Evolutionary conservation across 2,113 vertebrate species (phyloP), one percentile per base, ranked within the genome.

Genomic region (Numida meleagris): DNA sequence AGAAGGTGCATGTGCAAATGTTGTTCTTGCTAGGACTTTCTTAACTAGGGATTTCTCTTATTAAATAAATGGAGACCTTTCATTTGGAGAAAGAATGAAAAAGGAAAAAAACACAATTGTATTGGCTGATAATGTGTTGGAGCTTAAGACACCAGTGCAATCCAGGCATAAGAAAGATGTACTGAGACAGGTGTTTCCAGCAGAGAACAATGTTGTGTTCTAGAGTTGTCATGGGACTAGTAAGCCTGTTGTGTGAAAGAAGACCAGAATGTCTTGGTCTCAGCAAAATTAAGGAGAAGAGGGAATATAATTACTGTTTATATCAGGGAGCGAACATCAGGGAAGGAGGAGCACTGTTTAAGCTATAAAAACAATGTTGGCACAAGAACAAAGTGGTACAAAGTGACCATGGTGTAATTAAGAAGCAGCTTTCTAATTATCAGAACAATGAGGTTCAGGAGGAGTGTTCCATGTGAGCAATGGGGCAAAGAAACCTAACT

Each of bases 401-500:
- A 55, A 89, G 86, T 92, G 95, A 82, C 86, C 91, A 68, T 89
- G 93, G 70, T 93, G 86, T 89, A 96, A 93, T 96, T 92, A 95
- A 92, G 94, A 90, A 92, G 70, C 83, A 79, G 89, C 89, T 96
- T 96, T 65, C 92, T 94, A 96, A 95, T 96, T 94, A 88, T 59
- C 43, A 75, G 90, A 96, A 96, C 95, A 96, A 94, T 94, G 81
- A 94, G 36, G 45, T 92, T 90, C 89, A 82, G 80, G 86, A 94
- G 92, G 92, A 96, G 83, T 94, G 94, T 93, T 96, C 89, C 86
- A 95, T 87, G 87, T 79, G 89, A 94, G 93, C 95, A 96, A 92
- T 93, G 91, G 96, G 89, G 94, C 96, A 96, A 90, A 94, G 90
- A 96, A 96, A 96, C 95, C 96, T 72, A 83, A 78, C 80, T 84